Evolutionary conservation across 2,113 vertebrate species (phyloP).

Genomic region (Brachyhypopomus occidentalis): DNA sequence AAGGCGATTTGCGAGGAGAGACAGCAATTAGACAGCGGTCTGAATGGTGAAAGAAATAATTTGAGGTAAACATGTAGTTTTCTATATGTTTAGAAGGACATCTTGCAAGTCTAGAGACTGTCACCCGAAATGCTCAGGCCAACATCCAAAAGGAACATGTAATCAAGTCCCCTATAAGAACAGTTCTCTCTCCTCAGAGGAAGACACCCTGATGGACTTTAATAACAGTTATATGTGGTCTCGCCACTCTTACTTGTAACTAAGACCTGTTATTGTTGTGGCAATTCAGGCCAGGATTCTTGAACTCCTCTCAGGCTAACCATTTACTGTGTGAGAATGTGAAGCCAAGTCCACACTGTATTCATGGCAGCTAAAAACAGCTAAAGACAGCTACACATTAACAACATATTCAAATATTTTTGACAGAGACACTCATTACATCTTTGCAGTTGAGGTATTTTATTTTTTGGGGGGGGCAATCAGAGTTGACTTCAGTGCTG

Average conservation of each 20-base stretch:
- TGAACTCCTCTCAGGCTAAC: background rate
- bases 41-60: background rate
- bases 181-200: background rate
- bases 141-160: background rate
- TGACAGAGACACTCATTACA: too few relatives aligned
- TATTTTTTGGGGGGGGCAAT: too few relatives aligned
- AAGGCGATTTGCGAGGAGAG: too few relatives aligned
- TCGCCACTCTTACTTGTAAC: background rate
- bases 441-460: too few relatives aligned
- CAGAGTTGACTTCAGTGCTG: too few relatives aligned
- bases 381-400: too few relatives aligned
- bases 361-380: background rate
- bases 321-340: background rate
- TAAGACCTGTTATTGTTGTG: background rate
- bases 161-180: background rate
- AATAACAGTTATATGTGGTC: background rate
- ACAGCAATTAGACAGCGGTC: too few relatives aligned
- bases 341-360: background rate
- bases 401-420: too few relatives aligned
- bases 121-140: background rate
- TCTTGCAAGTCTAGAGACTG: background rate
- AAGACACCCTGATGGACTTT: background rate
- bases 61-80: background rate
- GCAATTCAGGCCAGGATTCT: background rate
- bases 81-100: too few relatives aligned